Evolutionary conservation across 2,797 vertebrate genomes (phyloP).

Genomic region (Hozukius guyotensis): DNA sequence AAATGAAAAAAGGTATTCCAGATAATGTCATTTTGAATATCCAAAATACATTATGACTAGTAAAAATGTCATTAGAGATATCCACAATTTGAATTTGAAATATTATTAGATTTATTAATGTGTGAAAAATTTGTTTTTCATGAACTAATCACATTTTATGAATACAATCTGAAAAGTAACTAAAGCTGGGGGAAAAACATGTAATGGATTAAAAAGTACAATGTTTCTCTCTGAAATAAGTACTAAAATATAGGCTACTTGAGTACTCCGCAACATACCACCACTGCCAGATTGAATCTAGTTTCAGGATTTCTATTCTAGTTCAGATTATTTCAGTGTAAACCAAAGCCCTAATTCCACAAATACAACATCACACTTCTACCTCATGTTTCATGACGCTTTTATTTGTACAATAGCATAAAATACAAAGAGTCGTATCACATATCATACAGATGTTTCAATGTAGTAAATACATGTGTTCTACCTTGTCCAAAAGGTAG

Average conservation of each 20-base stretch:
- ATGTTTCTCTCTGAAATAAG: neutral
- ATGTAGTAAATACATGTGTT: conserved; percentile 53
- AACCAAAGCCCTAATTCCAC: neutral
- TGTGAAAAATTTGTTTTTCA: neutral
- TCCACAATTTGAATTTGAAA: too few relatives aligned
- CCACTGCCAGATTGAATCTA: neutral
- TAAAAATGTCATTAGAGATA: too few relatives aligned
- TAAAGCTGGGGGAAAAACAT: neutral
- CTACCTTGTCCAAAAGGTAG: conserved; percentile 9
- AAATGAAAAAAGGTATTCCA: too few relatives aligned
- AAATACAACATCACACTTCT: neutral
- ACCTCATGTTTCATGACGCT: conserved; percentile 49
- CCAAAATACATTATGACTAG: too few relatives aligned
- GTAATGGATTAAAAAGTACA: neutral
- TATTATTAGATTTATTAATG: neutral
- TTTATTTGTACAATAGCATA: conserved; percentile 83
- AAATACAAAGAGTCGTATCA: conserved; percentile 80
- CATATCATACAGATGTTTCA: conserved; percentile 58
- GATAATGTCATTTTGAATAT: too few relatives aligned
- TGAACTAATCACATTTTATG: neutral
- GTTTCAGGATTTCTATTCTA: neutral
- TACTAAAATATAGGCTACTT: neutral
- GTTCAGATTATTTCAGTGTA: neutral
- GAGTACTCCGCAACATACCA: neutral
- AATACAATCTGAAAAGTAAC: neutral